Evolutionary conservation across 2,113 vertebrate species (phyloP).

Genomic region (Engystomops pustulosus): DNA sequence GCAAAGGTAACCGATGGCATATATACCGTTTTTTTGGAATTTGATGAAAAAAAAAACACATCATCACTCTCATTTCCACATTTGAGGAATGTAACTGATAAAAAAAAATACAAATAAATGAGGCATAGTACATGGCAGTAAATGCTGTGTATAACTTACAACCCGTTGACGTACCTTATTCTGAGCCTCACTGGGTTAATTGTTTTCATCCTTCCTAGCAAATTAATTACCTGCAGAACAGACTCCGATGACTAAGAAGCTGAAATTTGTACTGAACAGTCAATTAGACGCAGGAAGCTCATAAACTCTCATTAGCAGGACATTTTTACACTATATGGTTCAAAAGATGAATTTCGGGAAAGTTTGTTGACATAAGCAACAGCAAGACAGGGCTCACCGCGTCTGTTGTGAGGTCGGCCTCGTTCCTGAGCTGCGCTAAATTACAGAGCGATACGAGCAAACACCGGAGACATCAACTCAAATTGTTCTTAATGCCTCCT

Average conservation of each 20-base stretch:
- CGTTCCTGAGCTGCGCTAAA: constrained; percentile 1
- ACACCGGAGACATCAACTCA: background rate
- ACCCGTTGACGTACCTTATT: background rate
- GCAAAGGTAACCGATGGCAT: no score
- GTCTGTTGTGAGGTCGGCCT: background rate
- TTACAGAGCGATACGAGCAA: background rate
- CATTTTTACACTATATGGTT: constrained; percentile 50
- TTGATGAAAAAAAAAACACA: no score
- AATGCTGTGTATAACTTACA: background rate
- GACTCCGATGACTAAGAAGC: constrained; percentile 5
- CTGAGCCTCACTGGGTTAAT: background rate
- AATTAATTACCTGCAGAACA: constrained; percentile 39
- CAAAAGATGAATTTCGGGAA: constrained; percentile 49
- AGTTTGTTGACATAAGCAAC: constrained; percentile 48
- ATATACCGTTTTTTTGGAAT: no score
- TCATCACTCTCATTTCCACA: no score
- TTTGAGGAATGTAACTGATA: no score
- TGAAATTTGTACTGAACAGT: constrained; percentile 36
- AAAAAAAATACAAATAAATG: no score
- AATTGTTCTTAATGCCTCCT: constrained; percentile 3
- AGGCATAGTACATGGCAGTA: background rate
- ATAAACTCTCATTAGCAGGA: constrained; percentile 52
- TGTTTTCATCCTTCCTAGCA: background rate
- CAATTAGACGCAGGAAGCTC: constrained; percentile 41
- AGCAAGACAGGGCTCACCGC: constrained; percentile 11